Conservation (phyloP, 2,113 vertebrate genomes). For the Herpetotheres cachinnans region DNA sequence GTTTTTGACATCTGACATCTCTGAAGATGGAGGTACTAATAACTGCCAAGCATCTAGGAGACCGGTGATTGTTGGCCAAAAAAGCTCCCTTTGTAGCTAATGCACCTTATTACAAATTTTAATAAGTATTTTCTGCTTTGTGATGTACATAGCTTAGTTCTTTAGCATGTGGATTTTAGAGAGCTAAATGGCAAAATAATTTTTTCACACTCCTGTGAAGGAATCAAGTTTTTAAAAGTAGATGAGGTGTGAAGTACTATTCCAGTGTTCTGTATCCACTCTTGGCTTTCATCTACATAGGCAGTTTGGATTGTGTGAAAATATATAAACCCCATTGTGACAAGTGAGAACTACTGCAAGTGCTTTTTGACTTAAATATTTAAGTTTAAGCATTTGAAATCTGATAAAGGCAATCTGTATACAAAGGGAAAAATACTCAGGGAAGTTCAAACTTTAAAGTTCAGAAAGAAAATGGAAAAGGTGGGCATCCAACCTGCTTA, state of each 20-base stretch:
- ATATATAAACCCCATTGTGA: constrained; percentile 15
- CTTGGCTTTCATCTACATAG: neutral
- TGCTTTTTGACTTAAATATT: constrained; percentile 52
- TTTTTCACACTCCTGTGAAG: neutral
- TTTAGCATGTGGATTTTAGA: neutral
- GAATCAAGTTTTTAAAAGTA: constrained; percentile 43
- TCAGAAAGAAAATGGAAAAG: neutral
- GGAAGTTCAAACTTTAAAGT: neutral
- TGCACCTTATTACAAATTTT: neutral
- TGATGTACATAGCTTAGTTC: neutral
- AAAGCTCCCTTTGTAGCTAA: neutral
- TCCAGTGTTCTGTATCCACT: neutral
- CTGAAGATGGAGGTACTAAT: neutral
- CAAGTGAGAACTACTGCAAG: constrained; percentile 26
- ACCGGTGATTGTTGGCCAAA: neutral
- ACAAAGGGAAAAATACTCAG: neutral
- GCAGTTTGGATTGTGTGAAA: constrained; percentile 25
- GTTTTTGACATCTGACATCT: neutral
- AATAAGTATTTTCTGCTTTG: neutral
- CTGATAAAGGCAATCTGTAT: neutral
- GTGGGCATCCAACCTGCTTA: neutral
- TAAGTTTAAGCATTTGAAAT: constrained; percentile 28
- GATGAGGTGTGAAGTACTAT: constrained; percentile 21
- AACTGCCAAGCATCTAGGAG: neutral
- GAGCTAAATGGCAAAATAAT: neutral